Evolutionary conservation across 2,113 vertebrate genomes (phyloP).

Genomic region (Sigmodon hispidus): DNA sequence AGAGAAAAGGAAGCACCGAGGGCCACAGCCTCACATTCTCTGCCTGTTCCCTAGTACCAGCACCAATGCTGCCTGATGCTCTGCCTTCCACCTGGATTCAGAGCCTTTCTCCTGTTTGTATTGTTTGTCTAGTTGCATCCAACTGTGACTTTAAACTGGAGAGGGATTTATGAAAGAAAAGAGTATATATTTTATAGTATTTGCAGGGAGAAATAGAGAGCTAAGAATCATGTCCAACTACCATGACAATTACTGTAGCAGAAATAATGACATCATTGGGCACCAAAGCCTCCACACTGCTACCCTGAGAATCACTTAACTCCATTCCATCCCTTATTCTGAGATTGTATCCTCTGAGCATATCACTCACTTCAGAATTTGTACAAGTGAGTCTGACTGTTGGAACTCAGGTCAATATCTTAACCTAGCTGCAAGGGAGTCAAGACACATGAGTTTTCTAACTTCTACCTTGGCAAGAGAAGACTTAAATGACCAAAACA

Average conservation of each 20-base stretch:
- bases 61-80: not conserved
- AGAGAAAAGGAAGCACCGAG: not conserved
- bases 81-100: not conserved
- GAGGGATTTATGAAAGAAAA: not conserved
- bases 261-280: not conserved
- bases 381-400: not conserved
- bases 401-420: not conserved
- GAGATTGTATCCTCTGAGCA: not conserved
- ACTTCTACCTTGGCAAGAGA: not conserved
- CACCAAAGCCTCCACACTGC: not conserved
- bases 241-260: not conserved
- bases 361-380: not conserved
- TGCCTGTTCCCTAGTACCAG: not conserved
- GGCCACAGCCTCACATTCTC: not conserved
- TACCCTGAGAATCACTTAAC: not conserved
- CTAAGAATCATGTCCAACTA: not conserved
- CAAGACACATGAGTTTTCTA: not conserved
- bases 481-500: not conserved
- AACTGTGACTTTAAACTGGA: not conserved
- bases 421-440: conserved; percentile 14
- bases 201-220: not conserved
- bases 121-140: not conserved
- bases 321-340: not conserved
- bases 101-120: not conserved
- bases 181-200: not conserved